These are phyloP conservation scores for Herpetotheres cachinnans DNA, from an alignment of 2,113 vertebrate species.

Conservation along the genomic window DNA sequence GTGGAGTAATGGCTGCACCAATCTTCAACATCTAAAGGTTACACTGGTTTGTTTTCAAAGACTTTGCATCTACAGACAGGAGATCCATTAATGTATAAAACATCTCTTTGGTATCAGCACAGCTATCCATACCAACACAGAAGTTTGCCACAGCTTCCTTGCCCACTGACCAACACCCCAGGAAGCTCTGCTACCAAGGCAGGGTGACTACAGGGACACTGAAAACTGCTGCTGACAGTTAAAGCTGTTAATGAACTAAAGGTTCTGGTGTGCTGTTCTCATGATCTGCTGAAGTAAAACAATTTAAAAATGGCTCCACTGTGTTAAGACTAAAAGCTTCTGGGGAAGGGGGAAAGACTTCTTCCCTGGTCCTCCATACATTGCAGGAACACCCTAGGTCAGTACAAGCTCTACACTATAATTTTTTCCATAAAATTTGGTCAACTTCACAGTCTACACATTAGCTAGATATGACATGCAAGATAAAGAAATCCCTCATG, in stretches of 20 bases:
- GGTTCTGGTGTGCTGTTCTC: not conserved
- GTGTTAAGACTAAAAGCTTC: not conserved
- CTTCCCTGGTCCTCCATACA: too few relatives aligned
- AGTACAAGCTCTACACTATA: not conserved
- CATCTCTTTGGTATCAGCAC: not conserved
- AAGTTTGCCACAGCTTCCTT: not conserved
- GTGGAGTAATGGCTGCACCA: not conserved
- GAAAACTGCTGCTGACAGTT: too few relatives aligned
- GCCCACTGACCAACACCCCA: fast-evolving
- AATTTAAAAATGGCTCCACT: not conserved
- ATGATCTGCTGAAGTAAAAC: not conserved
- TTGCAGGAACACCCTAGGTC: not conserved
- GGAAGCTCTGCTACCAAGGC: not conserved
- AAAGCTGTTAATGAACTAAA: not conserved
- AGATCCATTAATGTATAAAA: not conserved
- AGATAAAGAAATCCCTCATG: not conserved
- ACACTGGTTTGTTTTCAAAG: not conserved
- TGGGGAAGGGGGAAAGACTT: not conserved
- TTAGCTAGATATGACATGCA: too few relatives aligned
- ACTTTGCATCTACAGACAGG: not conserved
- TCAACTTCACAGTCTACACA: fast-evolving
- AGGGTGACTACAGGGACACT: not conserved
- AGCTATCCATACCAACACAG: fast-evolving
- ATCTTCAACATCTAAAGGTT: not conserved
- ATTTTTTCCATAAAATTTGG: not conserved